These are phyloP conservation scores for Hippocampus kuda DNA, from an alignment of 2,797 vertebrate genomes.

Conservation along the genomic window DNA sequence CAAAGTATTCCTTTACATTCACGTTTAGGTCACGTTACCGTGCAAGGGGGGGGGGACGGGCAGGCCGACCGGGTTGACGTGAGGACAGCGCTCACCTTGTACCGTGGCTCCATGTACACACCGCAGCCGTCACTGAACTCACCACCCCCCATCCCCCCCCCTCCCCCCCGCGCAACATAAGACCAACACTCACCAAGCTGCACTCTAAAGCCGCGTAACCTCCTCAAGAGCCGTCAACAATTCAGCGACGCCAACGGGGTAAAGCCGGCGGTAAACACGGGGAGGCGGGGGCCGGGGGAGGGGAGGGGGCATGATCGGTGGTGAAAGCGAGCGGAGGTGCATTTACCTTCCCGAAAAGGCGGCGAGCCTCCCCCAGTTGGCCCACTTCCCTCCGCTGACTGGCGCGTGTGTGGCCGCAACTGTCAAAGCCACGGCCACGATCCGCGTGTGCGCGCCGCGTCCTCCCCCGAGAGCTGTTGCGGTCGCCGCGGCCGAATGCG, in stretches of 20 bases:
- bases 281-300: background rate
- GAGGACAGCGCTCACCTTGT: slow-evolving; percentile 52
- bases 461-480: slow-evolving; percentile 20
- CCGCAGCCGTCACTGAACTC: no score
- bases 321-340: slow-evolving; percentile 6
- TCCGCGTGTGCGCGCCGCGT: slow-evolving; percentile 24
- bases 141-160: no score
- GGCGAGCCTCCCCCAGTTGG: slow-evolving; percentile 9
- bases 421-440: slow-evolving; percentile 38
- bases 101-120: slow-evolving; percentile 15
- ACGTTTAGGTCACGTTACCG: slow-evolving; percentile 7
- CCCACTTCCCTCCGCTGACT: slow-evolving; percentile 17
- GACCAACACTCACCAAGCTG: slow-evolving; percentile 12
- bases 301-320: background rate
- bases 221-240: slow-evolving; percentile 11
- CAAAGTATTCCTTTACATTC: background rate
- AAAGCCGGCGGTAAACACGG: background rate
- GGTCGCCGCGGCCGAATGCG: slow-evolving; percentile 46
- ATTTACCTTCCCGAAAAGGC: slow-evolving; percentile 12
- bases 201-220: background rate
- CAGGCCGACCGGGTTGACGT: slow-evolving; percentile 39
- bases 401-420: slow-evolving; percentile 21
- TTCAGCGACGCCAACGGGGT: slow-evolving; percentile 5
- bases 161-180: no score
- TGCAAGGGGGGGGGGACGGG: slow-evolving; percentile 7